Evolutionary conservation across 2,113 vertebrate species (phyloP).

Genomic region (Podarcis muralis): DNA sequence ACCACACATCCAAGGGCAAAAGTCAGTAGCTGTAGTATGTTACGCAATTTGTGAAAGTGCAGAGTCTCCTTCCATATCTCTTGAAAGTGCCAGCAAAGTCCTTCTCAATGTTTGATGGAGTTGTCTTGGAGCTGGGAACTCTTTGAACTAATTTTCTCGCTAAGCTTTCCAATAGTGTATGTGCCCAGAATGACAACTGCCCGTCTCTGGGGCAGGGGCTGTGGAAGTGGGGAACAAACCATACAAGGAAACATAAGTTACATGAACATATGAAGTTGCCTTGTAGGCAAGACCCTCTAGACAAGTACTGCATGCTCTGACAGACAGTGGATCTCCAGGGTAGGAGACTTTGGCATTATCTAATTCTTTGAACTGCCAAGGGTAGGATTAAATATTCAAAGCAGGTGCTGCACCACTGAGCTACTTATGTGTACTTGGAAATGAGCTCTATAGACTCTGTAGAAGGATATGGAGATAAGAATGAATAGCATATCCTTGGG

Average conservation of each 20-base stretch:
- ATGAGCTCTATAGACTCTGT: no score
- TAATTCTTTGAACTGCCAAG: background rate
- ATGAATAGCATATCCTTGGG: background rate
- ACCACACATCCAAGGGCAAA: slow-evolving; percentile 4
- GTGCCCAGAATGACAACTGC: background rate
- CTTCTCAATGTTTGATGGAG: background rate
- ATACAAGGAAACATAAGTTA: background rate
- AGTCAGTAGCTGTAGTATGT: background rate
- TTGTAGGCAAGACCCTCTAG: background rate
- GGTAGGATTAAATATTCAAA: background rate
- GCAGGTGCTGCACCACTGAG: background rate
- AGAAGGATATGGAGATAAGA: background rate
- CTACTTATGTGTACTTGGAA: background rate
- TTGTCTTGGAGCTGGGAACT: background rate
- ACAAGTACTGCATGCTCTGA: background rate
- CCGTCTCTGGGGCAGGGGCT: background rate
- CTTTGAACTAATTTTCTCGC: background rate
- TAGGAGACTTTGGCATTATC: background rate
- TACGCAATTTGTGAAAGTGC: background rate
- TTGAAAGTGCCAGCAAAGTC: background rate
- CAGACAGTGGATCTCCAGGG: background rate
- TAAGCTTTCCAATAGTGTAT: background rate
- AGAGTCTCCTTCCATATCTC: background rate
- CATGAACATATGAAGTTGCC: background rate
- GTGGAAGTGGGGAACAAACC: background rate